Evolutionary conservation across 2,113 vertebrate species (phyloP).

Genomic region (Pollachius pollachius): DNA sequence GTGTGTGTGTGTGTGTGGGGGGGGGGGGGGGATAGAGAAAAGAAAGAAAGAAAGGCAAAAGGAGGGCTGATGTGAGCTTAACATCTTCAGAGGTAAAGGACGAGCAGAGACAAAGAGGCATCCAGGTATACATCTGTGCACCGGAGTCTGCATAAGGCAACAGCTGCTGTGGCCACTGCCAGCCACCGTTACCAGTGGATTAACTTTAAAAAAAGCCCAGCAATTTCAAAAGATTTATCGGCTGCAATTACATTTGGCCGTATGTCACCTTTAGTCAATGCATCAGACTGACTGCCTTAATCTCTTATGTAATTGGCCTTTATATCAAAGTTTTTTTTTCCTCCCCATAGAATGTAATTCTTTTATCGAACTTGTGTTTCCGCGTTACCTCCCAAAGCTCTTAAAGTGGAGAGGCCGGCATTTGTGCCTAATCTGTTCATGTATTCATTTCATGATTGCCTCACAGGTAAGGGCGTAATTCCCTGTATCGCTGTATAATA

Average conservation of each 20-base stretch:
- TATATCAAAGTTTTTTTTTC: not conserved
- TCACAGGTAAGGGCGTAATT: conserved; percentile 26
- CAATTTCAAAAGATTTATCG: not conserved
- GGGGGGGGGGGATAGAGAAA: not conserved
- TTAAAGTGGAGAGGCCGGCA: conserved; percentile 14
- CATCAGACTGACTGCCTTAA: not conserved
- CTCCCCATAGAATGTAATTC: conserved; percentile 1
- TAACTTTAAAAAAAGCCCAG: not conserved
- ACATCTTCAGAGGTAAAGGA: conserved; percentile 36
- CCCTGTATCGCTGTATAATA: conserved; percentile 11
- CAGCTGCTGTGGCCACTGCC: conserved; percentile 5
- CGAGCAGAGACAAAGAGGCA: conserved; percentile 38
- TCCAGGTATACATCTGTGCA: conserved; percentile 6
- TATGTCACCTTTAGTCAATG: not conserved
- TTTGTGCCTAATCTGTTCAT: conserved; percentile 33
- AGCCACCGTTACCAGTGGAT: not conserved
- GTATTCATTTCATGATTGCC: conserved; percentile 39
- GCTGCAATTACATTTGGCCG: too few species aligned
- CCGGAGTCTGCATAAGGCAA: conserved; percentile 2
- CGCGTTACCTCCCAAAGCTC: conserved; percentile 15
- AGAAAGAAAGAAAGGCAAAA: not conserved
- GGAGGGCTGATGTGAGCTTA: conserved; percentile 19
- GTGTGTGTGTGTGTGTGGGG: conserved; percentile 28
- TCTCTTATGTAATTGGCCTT: conserved; percentile 11
- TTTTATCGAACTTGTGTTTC: conserved; percentile 27